Evolutionary conservation across 2,113 vertebrate species (phyloP), one percentile per base, ranked within the genome.

Genomic region (Cochlearius cochlearius): DNA sequence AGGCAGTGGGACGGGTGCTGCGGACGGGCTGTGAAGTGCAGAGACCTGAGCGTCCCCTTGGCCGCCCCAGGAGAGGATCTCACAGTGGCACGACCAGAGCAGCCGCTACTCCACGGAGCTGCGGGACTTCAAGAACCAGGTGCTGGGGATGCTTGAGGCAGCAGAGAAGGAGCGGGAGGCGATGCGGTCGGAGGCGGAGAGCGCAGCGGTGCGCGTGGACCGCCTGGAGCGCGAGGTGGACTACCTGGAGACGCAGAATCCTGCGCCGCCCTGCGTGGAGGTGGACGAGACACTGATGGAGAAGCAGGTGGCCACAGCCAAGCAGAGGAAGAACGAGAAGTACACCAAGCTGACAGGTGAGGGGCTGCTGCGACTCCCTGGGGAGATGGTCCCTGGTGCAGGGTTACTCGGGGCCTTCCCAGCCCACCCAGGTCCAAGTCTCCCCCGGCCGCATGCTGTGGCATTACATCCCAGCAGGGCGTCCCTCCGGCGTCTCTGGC

Each of bases 151-250:
- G 92, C 93, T 99, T 75, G 98, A 99, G 45, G 97, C 98, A 7
- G 97, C 99, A 1, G 98, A 97, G 94, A 99, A 98, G 82, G 98
- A 99, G 50, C 98, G 99, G 38, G 96, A 98, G 60, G 81, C 84
- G 1, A 97, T 99, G 81, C 96, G 98, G 62, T 95, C 96, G 0
- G 99, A 99, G 95, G 97, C 99, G 2, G 99, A 99, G 84, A 98
- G 94, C 11, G 96, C 99, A 1, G 98, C 97, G 0, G 97, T 98
- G 41, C 97, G 98, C 0, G 97, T 99, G 92, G 99, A 99, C 62
- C 98, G 98, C 5, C 96, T 99, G 85, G 99, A 99, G 95, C 93
- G 98, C 4, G 99, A 99, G 92, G 98, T 99, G 92, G 99, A 99
- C 93, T 99, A 98, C 68, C 97, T 99, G 76, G 99, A 99, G 97